Base-by-base conservation (phyloP, 2,888 invertebrate genomes). In the Busseola fusca region DNA sequence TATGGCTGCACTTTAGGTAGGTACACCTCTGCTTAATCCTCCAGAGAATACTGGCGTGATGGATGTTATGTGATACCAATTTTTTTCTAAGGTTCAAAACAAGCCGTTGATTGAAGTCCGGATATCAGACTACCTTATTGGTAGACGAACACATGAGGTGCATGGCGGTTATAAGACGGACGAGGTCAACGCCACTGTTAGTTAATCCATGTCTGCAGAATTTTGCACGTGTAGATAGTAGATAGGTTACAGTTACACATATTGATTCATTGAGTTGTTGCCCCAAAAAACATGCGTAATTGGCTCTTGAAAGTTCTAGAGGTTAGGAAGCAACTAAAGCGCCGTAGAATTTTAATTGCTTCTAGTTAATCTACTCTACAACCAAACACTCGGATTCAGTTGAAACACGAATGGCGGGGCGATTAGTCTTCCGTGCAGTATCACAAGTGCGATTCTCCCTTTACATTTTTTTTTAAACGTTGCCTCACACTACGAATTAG, bases 201-300 rank as follows among this genome's bases (percentile, higher is more conserved):
- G 48, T 3, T 48, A 48, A 18, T 25, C 45, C 42, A 30, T 59
- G 30, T 57, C 21, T 21, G 9, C 7, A 30, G 14, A 54, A 42
- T n/a, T 54, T 64, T 25, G 16, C 6, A 6, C 40, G 6, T 18
- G 10, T 50, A n/a, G n/a, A 10, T 50, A 40, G 14, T 34, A n/a
- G n/a, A n/a, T 34, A 34, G 34, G 34, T 5, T 34, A 34, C 34
- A 57, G 50, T 50, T 9, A 73, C 48, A n/a, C 21, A 14, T 9
- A 27, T 30, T 56, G 52, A 64, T 64, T 63, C 14, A 64, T 56
- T 34, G 52, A 57, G 65, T 5, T 16, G 12, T 74, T 74, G 37
- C 21, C 2, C 25, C 9, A 18, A 27, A 18, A 60, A 72, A 57
- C n/a, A 16, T 18, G 21, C n/a, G n/a, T 21, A 7, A 27, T 27